These are phyloP conservation scores for Drosophila ogumai DNA, from an alignment of 1,140 invertebrate genomes.

Conservation along the genomic window DNA sequence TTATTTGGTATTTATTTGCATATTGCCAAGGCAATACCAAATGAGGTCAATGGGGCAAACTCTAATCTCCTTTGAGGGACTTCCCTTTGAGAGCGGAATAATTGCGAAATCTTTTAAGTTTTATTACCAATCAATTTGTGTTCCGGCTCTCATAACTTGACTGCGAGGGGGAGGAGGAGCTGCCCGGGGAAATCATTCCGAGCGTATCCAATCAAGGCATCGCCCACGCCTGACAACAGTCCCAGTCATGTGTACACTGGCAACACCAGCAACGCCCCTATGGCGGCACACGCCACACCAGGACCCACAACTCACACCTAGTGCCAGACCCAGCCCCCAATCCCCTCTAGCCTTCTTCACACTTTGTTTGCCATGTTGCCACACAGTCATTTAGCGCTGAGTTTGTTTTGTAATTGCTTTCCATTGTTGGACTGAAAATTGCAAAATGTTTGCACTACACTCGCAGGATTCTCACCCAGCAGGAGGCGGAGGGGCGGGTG, in stretches of 20 bases:
- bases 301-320: neutral
- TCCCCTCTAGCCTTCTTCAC: constrained; percentile 39
- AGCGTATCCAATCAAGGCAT: constrained; percentile 68
- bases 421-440: constrained; percentile 80
- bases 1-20: neutral
- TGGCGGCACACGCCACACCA: constrained; percentile 10
- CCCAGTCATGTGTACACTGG: constrained; percentile 54
- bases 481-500: neutral
- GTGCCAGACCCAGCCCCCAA: neutral
- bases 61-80: neutral
- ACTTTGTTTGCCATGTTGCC: constrained; percentile 74
- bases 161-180: neutral
- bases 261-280: constrained; percentile 32
- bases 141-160: constrained; percentile 15
- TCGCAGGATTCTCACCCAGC: constrained; percentile 16
- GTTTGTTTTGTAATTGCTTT: constrained; percentile 83
- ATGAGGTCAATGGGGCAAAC: neutral
- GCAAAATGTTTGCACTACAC: constrained; percentile 72
- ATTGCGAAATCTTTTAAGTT: constrained; percentile 24
- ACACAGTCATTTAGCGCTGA: constrained; percentile 78
- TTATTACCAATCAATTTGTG: constrained; percentile 29
- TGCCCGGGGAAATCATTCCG: constrained; percentile 36
- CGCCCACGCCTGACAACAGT: constrained; percentile 52
- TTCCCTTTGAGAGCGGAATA: neutral
- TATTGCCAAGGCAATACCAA: neutral